These are phyloP conservation scores for Neotragus pygmaeus DNA, from an alignment of 2,113 vertebrate genomes.

Conservation along the genomic window DNA sequence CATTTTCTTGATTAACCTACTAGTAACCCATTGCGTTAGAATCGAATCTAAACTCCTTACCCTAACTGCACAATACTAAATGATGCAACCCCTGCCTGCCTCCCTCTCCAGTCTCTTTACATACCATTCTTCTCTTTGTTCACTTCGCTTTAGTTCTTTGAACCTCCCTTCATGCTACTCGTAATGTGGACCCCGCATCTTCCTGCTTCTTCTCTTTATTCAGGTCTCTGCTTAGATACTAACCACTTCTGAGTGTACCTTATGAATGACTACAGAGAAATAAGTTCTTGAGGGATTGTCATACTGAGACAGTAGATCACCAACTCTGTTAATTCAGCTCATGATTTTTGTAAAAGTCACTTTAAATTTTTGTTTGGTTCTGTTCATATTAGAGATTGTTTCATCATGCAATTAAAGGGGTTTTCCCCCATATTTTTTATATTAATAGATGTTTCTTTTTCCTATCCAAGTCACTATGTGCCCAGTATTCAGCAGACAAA, in stretches of 20 bases:
- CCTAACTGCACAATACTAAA: not conserved
- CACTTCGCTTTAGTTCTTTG: not conserved
- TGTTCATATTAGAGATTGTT: not conserved
- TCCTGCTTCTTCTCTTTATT: not conserved
- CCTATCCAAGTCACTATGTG: slow-evolving; percentile 88
- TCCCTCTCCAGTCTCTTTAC: not conserved
- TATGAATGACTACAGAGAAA: not conserved
- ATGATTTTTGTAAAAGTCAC: not conserved
- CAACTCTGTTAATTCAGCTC: not conserved
- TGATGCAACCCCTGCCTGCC: not conserved
- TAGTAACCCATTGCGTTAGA: not conserved
- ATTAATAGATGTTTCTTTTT: slow-evolving; percentile 39
- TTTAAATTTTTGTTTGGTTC: slow-evolving; percentile 26
- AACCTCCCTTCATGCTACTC: not conserved
- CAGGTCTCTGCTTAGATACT: not conserved
- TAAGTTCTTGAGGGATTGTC: not conserved
- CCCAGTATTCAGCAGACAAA: slow-evolving; percentile 96
- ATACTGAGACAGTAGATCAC: not conserved
- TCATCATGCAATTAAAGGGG: not conserved
- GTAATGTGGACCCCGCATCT: not conserved
- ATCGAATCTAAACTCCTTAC: not conserved
- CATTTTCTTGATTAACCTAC: not conserved
- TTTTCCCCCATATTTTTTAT: not conserved
- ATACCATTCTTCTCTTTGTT: not conserved
- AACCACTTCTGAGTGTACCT: not conserved